Base-by-base conservation (phyloP, 2,888 invertebrate species). In the Calliopum simillimum region DNA sequence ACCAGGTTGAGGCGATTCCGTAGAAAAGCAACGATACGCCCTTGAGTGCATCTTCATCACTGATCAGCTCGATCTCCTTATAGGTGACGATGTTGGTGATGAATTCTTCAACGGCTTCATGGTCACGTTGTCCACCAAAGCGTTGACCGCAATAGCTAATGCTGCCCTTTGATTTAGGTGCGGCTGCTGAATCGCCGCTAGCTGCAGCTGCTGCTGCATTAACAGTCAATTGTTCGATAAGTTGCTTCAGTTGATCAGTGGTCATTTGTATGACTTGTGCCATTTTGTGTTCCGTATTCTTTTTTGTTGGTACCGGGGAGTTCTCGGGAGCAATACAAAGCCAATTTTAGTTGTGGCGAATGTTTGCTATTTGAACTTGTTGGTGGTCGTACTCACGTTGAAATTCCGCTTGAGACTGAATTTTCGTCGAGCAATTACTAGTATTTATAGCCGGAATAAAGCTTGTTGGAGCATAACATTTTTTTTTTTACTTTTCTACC, bases 81-180 rank as follows among this genome's bases (percentile, higher is more conserved):
- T 82, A 85, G 1, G 83, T 78, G 51, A 80, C 82, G 55, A 84
- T 77, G 1, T 82, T 77, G 4, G 77, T 80, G 49, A 84, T 81
- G 63, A 85, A 84, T 66, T 80, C 83, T 43, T 85, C 84, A 23
- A 84, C 84, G 6, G 84, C 83, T 61, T 84, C 84, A 61, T 82
- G 77, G 72, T 84, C 82, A 4, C 83, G 78, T 73, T 85, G 84
- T 3, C 85, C 84, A 49, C 78, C 76, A 61, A 85, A 85, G 1
- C 80, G 77, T 3, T 76, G 76, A 1, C 14, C 2, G 41, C 83
- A 83, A 56, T 82, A 84, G 70, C 77, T 80, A 51, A 84, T 83
- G 71, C 82, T 85, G 3, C 83, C 81, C 71, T 83, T 84, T 0
- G 84, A 81, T 53, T 76, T 72, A 14, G 66, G 69, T 8, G 71